Conservation (phyloP, 2,113 vertebrate genomes). For the Drymodes brunneopygia region DNA sequence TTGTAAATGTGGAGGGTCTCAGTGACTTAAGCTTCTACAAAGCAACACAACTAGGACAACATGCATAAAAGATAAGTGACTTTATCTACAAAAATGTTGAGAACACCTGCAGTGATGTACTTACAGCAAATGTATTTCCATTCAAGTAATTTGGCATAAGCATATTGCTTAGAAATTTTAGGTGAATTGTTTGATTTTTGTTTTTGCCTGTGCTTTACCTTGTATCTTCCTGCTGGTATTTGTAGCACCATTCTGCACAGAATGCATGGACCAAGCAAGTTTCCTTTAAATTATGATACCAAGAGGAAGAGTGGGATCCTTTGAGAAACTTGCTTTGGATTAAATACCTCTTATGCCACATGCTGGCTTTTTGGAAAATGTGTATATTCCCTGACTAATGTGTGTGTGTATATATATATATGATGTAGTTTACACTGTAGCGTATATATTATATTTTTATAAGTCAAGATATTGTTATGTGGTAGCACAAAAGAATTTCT, state of each 20-base stretch:
- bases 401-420: no score
- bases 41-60: neutral
- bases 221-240: neutral
- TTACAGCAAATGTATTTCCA: neutral
- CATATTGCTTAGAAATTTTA: neutral
- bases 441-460: neutral
- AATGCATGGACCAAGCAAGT: neutral
- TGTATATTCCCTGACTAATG: neutral
- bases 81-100: neutral
- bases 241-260: neutral
- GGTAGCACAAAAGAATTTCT: neutral
- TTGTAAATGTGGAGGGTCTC: neutral
- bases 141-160: neutral
- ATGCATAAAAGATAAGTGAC: neutral
- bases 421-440: neutral
- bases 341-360: neutral
- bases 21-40: neutral
- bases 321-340: neutral
- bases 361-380: neutral
- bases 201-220: neutral
- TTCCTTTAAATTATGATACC: neutral
- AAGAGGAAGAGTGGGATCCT: neutral
- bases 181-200: neutral
- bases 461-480: neutral
- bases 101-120: neutral